phyloP scores from a whole-genome alignment of 2,797 vertebrate species.

The Tapera naevia region DNA sequence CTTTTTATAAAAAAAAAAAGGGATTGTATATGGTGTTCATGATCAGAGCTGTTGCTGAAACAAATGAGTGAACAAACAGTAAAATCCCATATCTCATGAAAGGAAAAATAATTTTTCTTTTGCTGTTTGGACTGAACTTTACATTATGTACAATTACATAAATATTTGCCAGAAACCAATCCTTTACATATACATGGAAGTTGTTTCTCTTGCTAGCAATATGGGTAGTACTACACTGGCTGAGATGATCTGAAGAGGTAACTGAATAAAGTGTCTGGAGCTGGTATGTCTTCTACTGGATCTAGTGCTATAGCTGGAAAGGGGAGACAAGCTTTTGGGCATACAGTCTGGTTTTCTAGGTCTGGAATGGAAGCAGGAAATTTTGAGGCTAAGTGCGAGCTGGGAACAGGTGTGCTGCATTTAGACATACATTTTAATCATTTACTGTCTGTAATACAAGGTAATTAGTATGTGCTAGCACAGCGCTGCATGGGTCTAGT shows the following conservation, averaged over 20 bases:
- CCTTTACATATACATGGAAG: background rate
- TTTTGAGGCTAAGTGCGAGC: background rate
- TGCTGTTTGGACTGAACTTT: constrained; percentile 2
- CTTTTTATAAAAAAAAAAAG: background rate
- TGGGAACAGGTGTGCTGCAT: background rate
- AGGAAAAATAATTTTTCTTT: constrained; percentile 42
- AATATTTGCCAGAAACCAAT: background rate
- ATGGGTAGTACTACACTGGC: background rate
- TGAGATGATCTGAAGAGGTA: background rate
- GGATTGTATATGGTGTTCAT: background rate
- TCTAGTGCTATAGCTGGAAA: background rate
- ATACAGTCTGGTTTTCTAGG: background rate
- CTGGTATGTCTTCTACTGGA: background rate
- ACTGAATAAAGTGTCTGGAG: background rate
- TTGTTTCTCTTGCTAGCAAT: background rate
- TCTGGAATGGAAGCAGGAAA: background rate
- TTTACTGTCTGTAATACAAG: constrained; percentile 7
- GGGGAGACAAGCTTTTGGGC: background rate
- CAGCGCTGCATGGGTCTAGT: background rate
- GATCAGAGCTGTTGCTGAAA: background rate
- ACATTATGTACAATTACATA: background rate
- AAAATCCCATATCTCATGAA: background rate
- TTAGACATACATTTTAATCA: background rate
- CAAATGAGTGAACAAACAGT: background rate
- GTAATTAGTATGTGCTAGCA: constrained; percentile 1